These are phyloP conservation scores for Agrochola circellaris DNA, from an alignment of 2,888 invertebrate genomes.

Conservation along the genomic window DNA sequence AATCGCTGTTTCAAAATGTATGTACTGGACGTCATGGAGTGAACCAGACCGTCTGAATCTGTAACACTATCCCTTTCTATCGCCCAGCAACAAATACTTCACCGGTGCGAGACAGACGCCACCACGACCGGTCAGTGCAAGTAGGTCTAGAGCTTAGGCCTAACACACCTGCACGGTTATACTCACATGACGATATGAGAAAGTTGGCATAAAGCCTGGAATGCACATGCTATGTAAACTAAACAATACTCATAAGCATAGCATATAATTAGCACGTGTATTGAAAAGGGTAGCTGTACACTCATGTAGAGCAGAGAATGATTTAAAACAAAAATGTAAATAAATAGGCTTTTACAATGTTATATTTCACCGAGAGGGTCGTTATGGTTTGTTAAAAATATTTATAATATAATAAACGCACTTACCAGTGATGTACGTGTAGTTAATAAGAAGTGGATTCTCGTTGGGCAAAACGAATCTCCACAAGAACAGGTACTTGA, in stretches of 20 bases:
- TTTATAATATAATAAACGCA: not conserved
- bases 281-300: not conserved
- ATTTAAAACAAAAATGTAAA: too few relatives aligned
- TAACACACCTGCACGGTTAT: not conserved
- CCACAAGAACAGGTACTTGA: conserved; percentile 87
- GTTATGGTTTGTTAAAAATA: not conserved
- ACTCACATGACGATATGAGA: not conserved
- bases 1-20: not conserved
- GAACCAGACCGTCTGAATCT: not conserved
- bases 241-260: not conserved
- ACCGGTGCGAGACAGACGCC: not conserved
- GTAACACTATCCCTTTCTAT: not conserved
- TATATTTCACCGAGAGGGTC: not conserved
- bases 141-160: not conserved
- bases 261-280: too few relatives aligned
- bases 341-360: too few relatives aligned
- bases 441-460: conserved; percentile 85
- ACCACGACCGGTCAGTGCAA: not conserved
- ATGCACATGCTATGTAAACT: not conserved
- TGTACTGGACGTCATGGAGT: not conserved
- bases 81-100: not conserved
- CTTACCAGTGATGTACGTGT: conserved; percentile 82
- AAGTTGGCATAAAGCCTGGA: not conserved
- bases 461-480: conserved; percentile 84
- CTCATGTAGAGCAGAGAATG: not conserved